Conservation (phyloP, 30 jellyfish, hydroid and myxozoan genomes). For the Hydra vulgaris region DNA sequence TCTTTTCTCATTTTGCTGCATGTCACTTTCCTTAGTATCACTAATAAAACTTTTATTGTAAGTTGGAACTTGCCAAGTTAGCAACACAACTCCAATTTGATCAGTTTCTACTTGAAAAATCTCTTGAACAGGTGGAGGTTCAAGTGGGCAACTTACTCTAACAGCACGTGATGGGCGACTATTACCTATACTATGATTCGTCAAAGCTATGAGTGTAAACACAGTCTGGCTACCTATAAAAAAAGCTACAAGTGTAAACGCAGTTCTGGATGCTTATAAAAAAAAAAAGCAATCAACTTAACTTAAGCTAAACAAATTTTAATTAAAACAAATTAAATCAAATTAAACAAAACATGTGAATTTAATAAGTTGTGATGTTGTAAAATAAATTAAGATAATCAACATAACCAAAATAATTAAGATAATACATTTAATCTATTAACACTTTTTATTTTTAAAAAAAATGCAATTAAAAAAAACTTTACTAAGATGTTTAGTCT, state of each 20-base stretch:
- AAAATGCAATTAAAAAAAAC: too few relatives aligned
- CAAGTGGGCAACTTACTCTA: conserved; percentile 24
- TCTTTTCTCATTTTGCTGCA: neutral
- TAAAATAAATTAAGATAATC: too few relatives aligned
- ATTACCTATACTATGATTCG: conserved; percentile 22
- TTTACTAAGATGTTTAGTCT: too few relatives aligned
- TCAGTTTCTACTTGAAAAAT: conserved; percentile 34
- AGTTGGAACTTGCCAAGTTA: conserved; percentile 41
- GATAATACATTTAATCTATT: too few relatives aligned
- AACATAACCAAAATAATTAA: too few relatives aligned
- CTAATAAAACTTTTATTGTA: neutral
- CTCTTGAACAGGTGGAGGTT: conserved; percentile 26
- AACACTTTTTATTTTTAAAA: too few relatives aligned
- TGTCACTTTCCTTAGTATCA: neutral
- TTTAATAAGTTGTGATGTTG: too few relatives aligned
- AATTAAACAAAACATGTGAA: too few relatives aligned
- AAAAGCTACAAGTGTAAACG: neutral
- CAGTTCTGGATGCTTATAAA: too few relatives aligned
- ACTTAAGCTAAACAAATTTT: too few relatives aligned
- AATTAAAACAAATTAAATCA: too few relatives aligned
- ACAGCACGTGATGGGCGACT: conserved; percentile 36
- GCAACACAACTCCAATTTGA: conserved; percentile 25
- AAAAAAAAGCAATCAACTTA: neutral
- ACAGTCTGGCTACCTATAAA: conserved; percentile 2
- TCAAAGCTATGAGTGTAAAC: conserved; percentile 19